Conservation (phyloP, 2,113 vertebrate genomes). For the Pseudopipra pipra region DNA sequence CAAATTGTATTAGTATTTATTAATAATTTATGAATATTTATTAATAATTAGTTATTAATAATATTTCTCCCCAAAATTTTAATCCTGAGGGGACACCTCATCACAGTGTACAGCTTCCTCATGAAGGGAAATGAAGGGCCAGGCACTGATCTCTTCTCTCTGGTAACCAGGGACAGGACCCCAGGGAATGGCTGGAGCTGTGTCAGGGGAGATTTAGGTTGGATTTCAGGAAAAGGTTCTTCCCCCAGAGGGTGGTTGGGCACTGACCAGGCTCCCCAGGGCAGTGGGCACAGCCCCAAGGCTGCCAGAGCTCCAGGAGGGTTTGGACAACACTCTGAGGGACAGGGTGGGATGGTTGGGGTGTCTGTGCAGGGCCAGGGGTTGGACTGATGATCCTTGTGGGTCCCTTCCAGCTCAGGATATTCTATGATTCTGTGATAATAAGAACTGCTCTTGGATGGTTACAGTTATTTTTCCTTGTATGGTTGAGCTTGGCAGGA, state of each 20-base stretch:
- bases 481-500: background rate
- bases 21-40: background rate
- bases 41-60: background rate
- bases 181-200: background rate
- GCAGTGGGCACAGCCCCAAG: background rate
- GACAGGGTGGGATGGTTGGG: background rate
- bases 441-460: background rate
- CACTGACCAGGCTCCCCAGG: background rate
- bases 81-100: background rate
- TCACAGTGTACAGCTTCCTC: background rate
- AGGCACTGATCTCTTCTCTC: background rate
- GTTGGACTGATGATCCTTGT: background rate
- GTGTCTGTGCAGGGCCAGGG: background rate
- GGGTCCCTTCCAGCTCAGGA: background rate
- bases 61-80: background rate
- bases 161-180: background rate
- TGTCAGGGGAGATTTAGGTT: background rate
- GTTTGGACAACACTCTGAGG: background rate
- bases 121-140: background rate
- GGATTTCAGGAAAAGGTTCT: background rate
- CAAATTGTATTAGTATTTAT: background rate
- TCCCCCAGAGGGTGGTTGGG: background rate
- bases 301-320: background rate
- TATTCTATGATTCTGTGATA: background rate
- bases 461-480: background rate